Percentiles rank a stretch among this genome's conserved stretches.
These are phyloP conservation scores for Cheilosia soror DNA, from an alignment of 2,888 invertebrate species.

Conservation along the genomic window DNA sequence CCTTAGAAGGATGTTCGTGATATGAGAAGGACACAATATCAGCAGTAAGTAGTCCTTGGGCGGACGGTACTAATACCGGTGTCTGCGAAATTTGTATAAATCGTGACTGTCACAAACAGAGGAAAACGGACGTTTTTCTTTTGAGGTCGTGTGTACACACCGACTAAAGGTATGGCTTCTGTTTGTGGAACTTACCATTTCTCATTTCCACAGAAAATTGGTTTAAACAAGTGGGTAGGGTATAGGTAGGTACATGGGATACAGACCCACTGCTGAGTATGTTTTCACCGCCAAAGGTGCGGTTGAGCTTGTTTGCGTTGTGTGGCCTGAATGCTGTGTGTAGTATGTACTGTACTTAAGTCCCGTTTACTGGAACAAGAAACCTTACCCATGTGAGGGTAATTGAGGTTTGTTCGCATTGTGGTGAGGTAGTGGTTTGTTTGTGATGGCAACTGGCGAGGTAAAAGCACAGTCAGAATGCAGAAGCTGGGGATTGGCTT, in stretches of 20 bases:
- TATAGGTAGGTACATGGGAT: background rate
- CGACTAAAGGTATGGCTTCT: slow-evolving; percentile 2
- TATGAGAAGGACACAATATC: slow-evolving; percentile 1
- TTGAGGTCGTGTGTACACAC: slow-evolving; percentile 1
- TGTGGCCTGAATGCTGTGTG: background rate
- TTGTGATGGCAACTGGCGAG: background rate
- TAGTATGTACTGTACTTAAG: slow-evolving; percentile 29
- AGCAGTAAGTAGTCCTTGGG: slow-evolving; percentile 5
- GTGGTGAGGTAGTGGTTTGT: background rate
- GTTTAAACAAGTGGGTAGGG: background rate
- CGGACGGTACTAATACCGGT: slow-evolving; percentile 1
- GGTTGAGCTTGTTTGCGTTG: slow-evolving; percentile 40
- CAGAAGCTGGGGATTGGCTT: slow-evolving; percentile 4
- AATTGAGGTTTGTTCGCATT: slow-evolving; percentile 37
- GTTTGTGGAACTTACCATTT: slow-evolving; percentile 20
- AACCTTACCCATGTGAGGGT: slow-evolving; percentile 9
- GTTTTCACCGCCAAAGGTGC: slow-evolving; percentile 26
- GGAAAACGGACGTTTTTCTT: slow-evolving; percentile 12
- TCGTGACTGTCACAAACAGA: slow-evolving; percentile 51
- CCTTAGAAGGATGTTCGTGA: slow-evolving; percentile 23
- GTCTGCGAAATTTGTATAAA: slow-evolving; percentile 30
- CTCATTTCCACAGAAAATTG: slow-evolving; percentile 17
- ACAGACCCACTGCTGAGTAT: background rate
- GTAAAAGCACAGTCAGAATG: background rate
- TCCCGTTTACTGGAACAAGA: slow-evolving; percentile 5